Evolutionary conservation across 2,113 vertebrate genomes (phyloP), one percentile per base, ranked within the genome.

Genomic region (Rhegmatorhina hoffmannsi): DNA sequence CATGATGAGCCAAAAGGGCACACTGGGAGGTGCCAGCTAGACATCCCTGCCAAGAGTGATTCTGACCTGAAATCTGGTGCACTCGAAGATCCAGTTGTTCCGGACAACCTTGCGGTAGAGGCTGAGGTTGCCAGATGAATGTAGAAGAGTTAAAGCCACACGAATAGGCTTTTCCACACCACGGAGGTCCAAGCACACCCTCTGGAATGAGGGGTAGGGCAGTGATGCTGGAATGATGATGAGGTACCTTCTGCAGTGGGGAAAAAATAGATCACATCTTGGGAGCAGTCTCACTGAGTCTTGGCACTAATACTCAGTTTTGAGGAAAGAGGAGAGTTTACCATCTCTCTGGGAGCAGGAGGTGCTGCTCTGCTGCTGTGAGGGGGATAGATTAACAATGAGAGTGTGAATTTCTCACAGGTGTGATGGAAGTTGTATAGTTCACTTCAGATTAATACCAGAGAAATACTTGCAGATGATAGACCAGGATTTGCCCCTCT

Each of bases 151-250:
- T 56, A 97, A 84, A 47, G 79, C 79, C 64, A 97, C 96, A 33
- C 76, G 93, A 81, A 88, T 5, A 8, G 94, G 92, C 64, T 95
- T 97, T 53, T 95, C 90, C 31, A 96, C 34, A 15, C 94, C 94
- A 56, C 84, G 95, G 40, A 98, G 90, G 68, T 98, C 97, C 89
- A 98, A 86, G 76, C 96, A 97, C 11, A 85, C 92, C 12, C 95
- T 96, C 92, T 97, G 95, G 60, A 84, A 87, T 50, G 96, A 97
- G 24, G 96, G 97, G 52, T 97, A 96, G 50, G 85, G 75, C 33
- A 98, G 90, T 26, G 60, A 62, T 53, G 97, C 97, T 60, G 97
- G 97, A 64, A 97, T 8, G 7, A 94, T 62, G 47, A 97, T 95
- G 93, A 97, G 46, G 69, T 98, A 97, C 76, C 87, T 97, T 92